Evolutionary conservation across 2,113 vertebrate species (phyloP).

Genomic region (Silurus meridionalis): DNA sequence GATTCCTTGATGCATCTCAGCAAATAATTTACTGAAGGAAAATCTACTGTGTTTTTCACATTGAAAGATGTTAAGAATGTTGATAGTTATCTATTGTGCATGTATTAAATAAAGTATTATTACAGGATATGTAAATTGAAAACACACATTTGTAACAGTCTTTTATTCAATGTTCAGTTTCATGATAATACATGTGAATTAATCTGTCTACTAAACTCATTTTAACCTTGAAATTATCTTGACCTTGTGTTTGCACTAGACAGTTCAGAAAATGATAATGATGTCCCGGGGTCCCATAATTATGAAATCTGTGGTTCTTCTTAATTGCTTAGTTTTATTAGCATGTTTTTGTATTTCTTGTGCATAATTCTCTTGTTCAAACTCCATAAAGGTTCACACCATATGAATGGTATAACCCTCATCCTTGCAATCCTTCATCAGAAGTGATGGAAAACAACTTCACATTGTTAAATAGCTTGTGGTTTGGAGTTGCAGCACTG

Average conservation of each 20-base stretch:
- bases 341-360: not conserved
- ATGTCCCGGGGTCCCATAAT: not conserved
- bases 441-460: constrained; percentile 98
- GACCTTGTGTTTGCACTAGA: not conserved
- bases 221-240: not conserved
- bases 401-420: constrained; percentile 98
- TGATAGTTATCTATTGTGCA: not conserved
- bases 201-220: not conserved
- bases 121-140: not conserved
- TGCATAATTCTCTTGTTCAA: constrained; percentile 61
- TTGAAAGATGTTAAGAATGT: not conserved
- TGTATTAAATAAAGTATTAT: not conserved
- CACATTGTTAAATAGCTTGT: constrained; percentile 98
- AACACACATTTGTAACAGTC: not conserved
- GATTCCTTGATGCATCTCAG: not conserved
- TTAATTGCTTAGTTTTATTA: not conserved
- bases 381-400: constrained; percentile 90
- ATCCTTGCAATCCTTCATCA: constrained; percentile 95
- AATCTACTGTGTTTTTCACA: not conserved
- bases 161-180: constrained; percentile 3
- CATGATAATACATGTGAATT: not conserved
- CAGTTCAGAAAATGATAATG: not conserved
- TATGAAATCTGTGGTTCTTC: constrained; percentile 1
- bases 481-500: constrained; percentile 98
- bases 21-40: not conserved